Percentiles rank a stretch among this genome's conserved stretches.
phyloP scores from a whole-genome alignment of 2,113 vertebrate species.

The Oceanodroma tethys region DNA sequence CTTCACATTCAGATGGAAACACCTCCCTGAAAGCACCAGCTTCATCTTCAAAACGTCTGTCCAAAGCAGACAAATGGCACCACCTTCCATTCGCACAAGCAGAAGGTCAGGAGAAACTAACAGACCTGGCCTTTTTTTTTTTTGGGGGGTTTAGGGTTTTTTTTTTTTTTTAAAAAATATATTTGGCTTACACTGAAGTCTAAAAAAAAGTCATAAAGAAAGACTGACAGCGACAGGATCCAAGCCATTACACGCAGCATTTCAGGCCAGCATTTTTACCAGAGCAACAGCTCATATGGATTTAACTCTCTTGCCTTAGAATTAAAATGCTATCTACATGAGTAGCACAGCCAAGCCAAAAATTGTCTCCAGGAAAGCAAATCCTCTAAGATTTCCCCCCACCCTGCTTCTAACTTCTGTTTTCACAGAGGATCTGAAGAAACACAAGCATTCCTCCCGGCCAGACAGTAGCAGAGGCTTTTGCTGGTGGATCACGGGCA shows the following conservation, averaged over 20 bases:
- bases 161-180: background rate
- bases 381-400: background rate
- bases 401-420: background rate
- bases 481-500: background rate
- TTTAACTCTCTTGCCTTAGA: background rate
- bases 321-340: background rate
- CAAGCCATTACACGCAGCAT: background rate
- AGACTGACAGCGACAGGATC: background rate
- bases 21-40: background rate
- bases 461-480: background rate
- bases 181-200: background rate
- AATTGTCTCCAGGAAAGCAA: background rate
- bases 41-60: background rate
- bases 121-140: background rate
- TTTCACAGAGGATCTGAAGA: background rate
- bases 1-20: background rate
- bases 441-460: background rate
- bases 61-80: background rate
- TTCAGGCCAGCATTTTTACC: constrained; percentile 9
- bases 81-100: background rate
- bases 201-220: background rate
- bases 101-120: background rate
- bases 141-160: background rate
- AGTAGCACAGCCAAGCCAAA: background rate
- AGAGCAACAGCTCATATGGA: background rate